Evolutionary conservation across 2,888 invertebrate species (phyloP), one percentile per base, ranked within the genome.

Genomic region (Endomychus coccineus): DNA sequence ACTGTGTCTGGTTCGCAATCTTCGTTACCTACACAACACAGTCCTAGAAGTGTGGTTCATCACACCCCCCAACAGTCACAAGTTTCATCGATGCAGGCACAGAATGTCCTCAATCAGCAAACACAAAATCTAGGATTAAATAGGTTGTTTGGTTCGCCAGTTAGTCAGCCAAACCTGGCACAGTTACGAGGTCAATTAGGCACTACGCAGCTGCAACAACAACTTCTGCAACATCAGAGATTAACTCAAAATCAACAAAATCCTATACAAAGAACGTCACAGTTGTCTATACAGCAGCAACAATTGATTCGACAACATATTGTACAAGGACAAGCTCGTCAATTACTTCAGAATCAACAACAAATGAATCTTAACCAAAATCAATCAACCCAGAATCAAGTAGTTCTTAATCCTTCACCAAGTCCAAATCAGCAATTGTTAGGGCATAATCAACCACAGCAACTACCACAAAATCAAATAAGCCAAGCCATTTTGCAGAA

Each of bases 41-140:
- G 60, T 11, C 62, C 61, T 4, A 52, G 60, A 27, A 59, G 58
- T 43, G 52, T 64, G 22, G 66, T 68, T 3, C 68, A 68, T 41
- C 61, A 68, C 44, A 50, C 60, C 3, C 56, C 61, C 3, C 50
- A 49, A 35, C 33, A 39, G 4, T 30, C 34, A 2, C 48, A 47
- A 39, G n/a, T n/a, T n/a, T n/a, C n/a, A n/a, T 62, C 55, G 24
- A 61, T 59, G 28, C 62, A 54, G 32, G 45, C 34, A 44, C 53
- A 52, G 48, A 47, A 35, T 50, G 39, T 39, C 7, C 43, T 43
- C 10, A n/a, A n/a, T n/a, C 50, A 50, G 44, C 54, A 58, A 39
- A 52, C 48, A 46, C 29, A 31, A 40, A 47, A 51, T 44, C 39
- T 44, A 45, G 52, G 23, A 33, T 36, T 30, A 11, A 50, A 45